Base-by-base conservation (phyloP, 1,140 invertebrate species). In the Rhagoletis pomonella region DNA sequence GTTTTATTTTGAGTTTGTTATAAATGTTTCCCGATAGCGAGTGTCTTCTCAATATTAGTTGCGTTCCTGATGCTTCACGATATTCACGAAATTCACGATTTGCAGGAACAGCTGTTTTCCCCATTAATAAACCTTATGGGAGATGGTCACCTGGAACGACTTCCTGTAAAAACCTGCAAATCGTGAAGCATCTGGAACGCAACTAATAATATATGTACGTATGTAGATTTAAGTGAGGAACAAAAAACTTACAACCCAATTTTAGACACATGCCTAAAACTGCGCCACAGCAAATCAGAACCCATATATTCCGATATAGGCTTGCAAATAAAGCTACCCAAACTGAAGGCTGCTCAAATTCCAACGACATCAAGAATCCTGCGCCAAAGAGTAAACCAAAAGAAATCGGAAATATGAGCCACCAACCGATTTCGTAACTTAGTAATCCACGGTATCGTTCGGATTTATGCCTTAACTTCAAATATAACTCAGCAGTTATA, bases 271-370 rank as follows among this genome's bases (percentile, higher is more conserved):
- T 91, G 69, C 90, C 87, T 19, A 87, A 87, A n/a, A 92, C 88
- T 42, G 89, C 90, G 2, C 86, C 89, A 0, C 89, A 89, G 55
- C 89, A 91, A 2, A 92, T 87, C 44, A 91, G 17, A 14, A 90
- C 73, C 69, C 69, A 87, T 5, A 92, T 44, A 89, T 90, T 93
- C 69, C 89, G 90, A 64, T 92, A 90, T 1, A 92, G 4, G 4
- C 89, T 90, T 3, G 91, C 91, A 87, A 92, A 93, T 2, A 92
- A 10, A 4, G 92, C 91, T 64, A 91, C 50, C 90, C 90, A 93
- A 64, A 93, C 86, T 1, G 92, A 91, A 5, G 92, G 90, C 65
- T 90, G 89, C 6, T 87, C 86, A 85, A 91, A 91, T 14, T 92
- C 89, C 19, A 89, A 85, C 60, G 87, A 88, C 12, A 92, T 93